phyloP scores from a whole-genome alignment of 1,140 invertebrate genomes.

The Limonius californicus region DNA sequence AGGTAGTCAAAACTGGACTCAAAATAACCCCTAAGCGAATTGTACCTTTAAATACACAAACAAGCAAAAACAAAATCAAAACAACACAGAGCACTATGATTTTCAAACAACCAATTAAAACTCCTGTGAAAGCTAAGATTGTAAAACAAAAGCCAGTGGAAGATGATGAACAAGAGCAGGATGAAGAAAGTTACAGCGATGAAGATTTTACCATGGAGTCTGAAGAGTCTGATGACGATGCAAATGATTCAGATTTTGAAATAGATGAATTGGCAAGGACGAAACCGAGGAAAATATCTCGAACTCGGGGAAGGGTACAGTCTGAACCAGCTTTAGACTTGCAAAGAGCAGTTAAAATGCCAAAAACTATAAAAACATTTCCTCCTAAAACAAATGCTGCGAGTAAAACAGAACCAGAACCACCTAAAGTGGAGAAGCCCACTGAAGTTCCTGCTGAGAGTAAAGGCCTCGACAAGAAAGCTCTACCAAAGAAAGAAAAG shows the following conservation, averaged over 20 bases:
- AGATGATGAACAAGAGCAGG: slow-evolving; percentile 20
- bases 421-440: slow-evolving; percentile 44
- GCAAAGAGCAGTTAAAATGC: slow-evolving; percentile 24
- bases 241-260: slow-evolving; percentile 45
- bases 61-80: slow-evolving; percentile 1
- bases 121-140: neutral
- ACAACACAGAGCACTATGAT: slow-evolving; percentile 20
- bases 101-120: slow-evolving; percentile 12
- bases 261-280: slow-evolving; percentile 32
- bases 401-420: slow-evolving; percentile 35
- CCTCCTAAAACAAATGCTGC: slow-evolving; percentile 25
- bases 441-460: slow-evolving; percentile 33
- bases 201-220: slow-evolving; percentile 23
- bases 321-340: neutral
- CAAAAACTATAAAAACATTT: slow-evolving; percentile 25
- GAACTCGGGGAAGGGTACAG: slow-evolving; percentile 28
- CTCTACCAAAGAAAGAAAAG: slow-evolving; percentile 60
- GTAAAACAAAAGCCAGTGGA: slow-evolving; percentile 25
- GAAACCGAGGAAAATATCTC: slow-evolving; percentile 23
- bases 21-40: slow-evolving; percentile 6
- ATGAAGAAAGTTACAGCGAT: slow-evolving; percentile 16
- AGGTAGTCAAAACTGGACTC: neutral
- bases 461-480: slow-evolving; percentile 38
- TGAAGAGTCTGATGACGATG: slow-evolving; percentile 36
- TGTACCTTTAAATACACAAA: neutral